Base-by-base conservation (phyloP, 1,140 invertebrate species). In the Halyomorpha halys region DNA sequence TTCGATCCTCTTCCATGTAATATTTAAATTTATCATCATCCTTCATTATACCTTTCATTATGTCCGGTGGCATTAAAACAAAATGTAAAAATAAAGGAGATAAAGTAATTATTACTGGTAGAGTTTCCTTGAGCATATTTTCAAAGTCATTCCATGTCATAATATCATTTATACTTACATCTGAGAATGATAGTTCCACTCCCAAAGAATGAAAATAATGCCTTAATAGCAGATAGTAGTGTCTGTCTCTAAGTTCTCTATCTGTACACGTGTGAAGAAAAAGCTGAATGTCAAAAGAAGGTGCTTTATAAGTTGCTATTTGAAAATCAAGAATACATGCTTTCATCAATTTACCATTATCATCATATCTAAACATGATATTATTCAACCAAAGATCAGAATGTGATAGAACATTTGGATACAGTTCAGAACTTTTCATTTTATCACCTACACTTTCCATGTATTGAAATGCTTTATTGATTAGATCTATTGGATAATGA, bases 381-480 rank as follows among this genome's bases (percentile, higher is more conserved):
- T 66, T 66, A 44, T 62, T 66, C 8, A n/a, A 27, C 64, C 64
- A 65, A 27, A 65, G 13, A 34, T 65, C 65, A 9, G 18, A 45
- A 34, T 66, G 59, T 16, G 65, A 19, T 3, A 62, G 23, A 27
- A 56, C 65, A 30, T 66, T 66, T 21, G 23, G 18, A 34, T 23
- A 34, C 1, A n/a, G 19, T 16, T 62, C 45, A 16, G 30, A 39
- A 6, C 19, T n/a, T 30, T 44, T 30, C 11, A 63, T 25, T 9
- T 16, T 9, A 16, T 63, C 47, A 16, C 44, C 45, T 16, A 63
- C 13, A n/a, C 23, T 53, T 45, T 30, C 45, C 23, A 63, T 53
- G 11, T 27, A 27, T 18, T 51, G 23, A n/a, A 25, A 30, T 19
- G 61, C 61, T 53, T 21, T 27, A 0, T 34, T 18, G n/a, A 18